Percentiles rank a stretch among this genome's conserved stretches.
phyloP scores from a whole-genome alignment of 2,113 vertebrate genomes.

The Sapajus apella region DNA sequence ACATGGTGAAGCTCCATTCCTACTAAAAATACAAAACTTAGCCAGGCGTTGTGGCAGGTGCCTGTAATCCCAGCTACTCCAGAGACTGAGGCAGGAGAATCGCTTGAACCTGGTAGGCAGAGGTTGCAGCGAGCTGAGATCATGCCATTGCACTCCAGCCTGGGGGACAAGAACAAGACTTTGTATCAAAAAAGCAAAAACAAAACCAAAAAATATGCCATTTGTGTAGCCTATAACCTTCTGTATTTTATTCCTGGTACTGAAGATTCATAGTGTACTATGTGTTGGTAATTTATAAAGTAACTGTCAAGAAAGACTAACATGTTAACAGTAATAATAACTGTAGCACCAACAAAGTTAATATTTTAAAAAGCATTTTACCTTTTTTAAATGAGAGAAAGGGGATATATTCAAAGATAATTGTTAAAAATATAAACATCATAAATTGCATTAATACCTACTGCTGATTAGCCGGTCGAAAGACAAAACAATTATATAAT shows the following conservation, averaged over 20 bases:
- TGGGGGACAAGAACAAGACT: no score
- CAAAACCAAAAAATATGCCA: background rate
- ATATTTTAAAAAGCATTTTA: background rate
- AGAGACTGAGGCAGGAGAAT: no score
- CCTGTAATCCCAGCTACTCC: no score
- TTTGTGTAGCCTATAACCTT: background rate
- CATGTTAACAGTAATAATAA: background rate
- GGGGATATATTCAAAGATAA: background rate
- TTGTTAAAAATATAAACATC: background rate
- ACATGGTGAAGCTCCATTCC: no score
- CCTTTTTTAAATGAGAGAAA: background rate
- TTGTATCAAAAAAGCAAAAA: no score
- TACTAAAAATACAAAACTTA: no score
- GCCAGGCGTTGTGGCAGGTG: no score
- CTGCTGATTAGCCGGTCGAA: background rate
- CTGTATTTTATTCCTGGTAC: background rate
- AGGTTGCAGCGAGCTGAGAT: no score
- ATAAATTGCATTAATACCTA: background rate
- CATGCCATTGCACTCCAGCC: no score
- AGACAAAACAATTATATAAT: constrained; percentile 11
- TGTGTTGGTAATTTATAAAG: rapidly evolving
- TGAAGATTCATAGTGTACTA: rapidly evolving
- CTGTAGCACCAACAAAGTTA: background rate
- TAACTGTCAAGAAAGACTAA: background rate
- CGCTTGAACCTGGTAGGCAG: no score